Percentiles rank a stretch among this genome's conserved stretches.
phyloP scores from a whole-genome alignment of 1,140 invertebrate genomes.

The Diuraphis noxia region DNA sequence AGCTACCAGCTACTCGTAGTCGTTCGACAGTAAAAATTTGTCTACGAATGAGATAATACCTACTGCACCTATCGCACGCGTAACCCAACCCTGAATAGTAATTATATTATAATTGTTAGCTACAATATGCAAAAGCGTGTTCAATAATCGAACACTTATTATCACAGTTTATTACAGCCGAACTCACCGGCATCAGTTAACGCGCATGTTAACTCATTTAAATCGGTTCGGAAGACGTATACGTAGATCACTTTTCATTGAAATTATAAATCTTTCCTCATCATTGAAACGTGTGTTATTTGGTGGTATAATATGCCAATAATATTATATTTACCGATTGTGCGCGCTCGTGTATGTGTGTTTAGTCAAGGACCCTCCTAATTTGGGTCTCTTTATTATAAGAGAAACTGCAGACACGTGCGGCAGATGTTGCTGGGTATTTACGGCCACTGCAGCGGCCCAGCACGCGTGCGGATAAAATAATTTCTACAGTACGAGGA shows the following conservation, averaged over 20 bases:
- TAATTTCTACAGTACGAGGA: neutral
- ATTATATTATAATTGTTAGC: neutral
- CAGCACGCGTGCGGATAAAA: neutral
- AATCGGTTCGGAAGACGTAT: neutral
- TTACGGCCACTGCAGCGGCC: neutral
- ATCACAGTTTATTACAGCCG: no score
- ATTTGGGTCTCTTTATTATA: conserved; percentile 30
- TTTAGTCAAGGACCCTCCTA: conserved; percentile 41
- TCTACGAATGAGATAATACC: neutral
- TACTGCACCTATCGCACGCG: neutral
- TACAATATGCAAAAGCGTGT: neutral
- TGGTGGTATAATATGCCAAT: neutral
- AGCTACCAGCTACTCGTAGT: neutral
- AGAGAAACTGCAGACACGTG: conserved; percentile 32
- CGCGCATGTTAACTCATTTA: neutral
- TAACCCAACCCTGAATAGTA: neutral
- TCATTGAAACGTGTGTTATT: neutral
- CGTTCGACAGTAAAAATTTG: neutral
- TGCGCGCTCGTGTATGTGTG: neutral
- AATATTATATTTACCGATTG: conserved; percentile 6
- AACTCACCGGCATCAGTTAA: neutral
- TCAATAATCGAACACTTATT: no score
- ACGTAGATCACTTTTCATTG: neutral
- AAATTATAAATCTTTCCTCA: neutral
- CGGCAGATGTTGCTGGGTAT: conserved; percentile 17